Evolutionary conservation across 2,888 invertebrate species (phyloP).

Genomic region (Caenorhabditis imperialis): DNA sequence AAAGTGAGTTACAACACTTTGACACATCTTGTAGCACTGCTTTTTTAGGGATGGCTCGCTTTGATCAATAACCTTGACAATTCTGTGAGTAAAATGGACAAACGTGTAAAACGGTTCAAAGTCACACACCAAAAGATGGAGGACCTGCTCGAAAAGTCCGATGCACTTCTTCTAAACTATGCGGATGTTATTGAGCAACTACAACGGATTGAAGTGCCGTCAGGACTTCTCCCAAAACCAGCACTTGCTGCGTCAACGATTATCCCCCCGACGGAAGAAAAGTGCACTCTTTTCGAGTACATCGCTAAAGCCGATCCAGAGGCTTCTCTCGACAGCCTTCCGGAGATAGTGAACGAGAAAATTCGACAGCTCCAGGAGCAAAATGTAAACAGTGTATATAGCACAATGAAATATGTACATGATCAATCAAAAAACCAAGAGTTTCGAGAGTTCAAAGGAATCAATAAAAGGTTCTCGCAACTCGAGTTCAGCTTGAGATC

Average conservation of each 20-base stretch:
- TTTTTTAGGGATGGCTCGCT: conserved; percentile 72
- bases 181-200: conserved; percentile 69
- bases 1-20: conserved; percentile 47
- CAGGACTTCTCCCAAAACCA: conserved; percentile 48
- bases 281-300: conserved; percentile 72
- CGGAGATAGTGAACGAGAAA: conserved; percentile 57
- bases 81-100: conserved; percentile 55
- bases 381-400: conserved; percentile 31
- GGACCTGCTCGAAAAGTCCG: conserved; percentile 50
- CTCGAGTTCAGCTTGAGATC: conserved; percentile 62
- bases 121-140: conserved; percentile 10
- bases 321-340: conserved; percentile 56
- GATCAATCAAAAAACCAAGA: conserved; percentile 64
- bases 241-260: conserved; percentile 40
- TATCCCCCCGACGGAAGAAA: conserved; percentile 20
- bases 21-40: not conserved
- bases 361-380: conserved; percentile 55
- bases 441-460: conserved; percentile 71
- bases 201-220: conserved; percentile 46
- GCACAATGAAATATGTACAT: conserved; percentile 50
- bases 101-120: conserved; percentile 50
- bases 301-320: conserved; percentile 67
- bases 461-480: conserved; percentile 71
- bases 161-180: conserved; percentile 63
- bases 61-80: conserved; percentile 72